phyloP scores from a whole-genome alignment of 2,113 vertebrate genomes.

The Alethe diademata region DNA sequence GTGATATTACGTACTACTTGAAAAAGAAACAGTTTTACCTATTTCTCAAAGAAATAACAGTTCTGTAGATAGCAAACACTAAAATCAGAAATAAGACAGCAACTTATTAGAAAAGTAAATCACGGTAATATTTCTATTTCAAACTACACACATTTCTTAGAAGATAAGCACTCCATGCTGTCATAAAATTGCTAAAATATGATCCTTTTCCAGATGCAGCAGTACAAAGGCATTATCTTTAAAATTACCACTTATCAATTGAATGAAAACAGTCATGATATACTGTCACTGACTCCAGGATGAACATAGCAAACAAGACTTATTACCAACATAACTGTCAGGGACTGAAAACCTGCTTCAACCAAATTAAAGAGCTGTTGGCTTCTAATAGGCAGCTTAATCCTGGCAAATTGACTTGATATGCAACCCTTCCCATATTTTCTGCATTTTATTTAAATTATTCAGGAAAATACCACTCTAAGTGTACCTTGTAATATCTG shows the following conservation, averaged over 20 bases:
- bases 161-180: neutral
- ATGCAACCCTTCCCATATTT: neutral
- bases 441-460: neutral
- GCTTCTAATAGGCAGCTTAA: neutral
- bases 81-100: neutral
- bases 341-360: neutral
- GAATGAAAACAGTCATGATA: neutral
- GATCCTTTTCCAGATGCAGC: neutral
- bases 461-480: neutral
- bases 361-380: neutral
- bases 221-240: neutral
- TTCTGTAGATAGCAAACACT: neutral
- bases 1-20: neutral
- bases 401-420: neutral
- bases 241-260: neutral
- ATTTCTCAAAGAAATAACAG: neutral
- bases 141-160: neutral
- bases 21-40: neutral
- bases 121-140: neutral
- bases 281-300: neutral
- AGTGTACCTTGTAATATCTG: slow-evolving; percentile 92
- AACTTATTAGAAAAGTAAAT: neutral
- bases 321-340: neutral
- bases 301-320: neutral
- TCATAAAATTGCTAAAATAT: neutral